These are phyloP conservation scores for Rhyzopertha dominica DNA, from an alignment of 1,140 invertebrate species.

Conservation along the genomic window DNA sequence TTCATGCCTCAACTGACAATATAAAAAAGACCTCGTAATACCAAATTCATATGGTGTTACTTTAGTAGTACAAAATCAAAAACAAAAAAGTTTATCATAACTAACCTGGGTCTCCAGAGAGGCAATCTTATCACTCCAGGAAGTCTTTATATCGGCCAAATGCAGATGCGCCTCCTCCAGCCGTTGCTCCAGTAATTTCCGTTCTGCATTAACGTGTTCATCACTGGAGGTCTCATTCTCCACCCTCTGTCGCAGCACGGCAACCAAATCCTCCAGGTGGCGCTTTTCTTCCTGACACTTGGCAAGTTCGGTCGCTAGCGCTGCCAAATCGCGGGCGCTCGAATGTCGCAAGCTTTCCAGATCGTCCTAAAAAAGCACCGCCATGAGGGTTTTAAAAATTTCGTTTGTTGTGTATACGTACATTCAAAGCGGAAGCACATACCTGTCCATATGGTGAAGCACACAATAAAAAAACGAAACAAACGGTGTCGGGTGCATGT, in stretches of 20 bases:
- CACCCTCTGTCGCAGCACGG: conserved; percentile 56
- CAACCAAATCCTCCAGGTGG: conserved; percentile 61
- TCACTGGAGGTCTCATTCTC: conserved; percentile 50
- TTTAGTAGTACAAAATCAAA: too few relatives aligned
- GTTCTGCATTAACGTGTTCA: conserved; percentile 57
- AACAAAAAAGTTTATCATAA: conserved; percentile 13
- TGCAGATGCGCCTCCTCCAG: conserved; percentile 79
- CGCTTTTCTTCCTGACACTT: conserved; percentile 59
- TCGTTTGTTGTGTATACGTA: not conserved
- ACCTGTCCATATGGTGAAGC: conserved; percentile 32
- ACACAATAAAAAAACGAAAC: conserved; percentile 25
- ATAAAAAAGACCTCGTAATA: too few relatives aligned
- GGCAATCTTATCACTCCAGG: conserved; percentile 83
- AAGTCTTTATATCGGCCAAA: conserved; percentile 80
- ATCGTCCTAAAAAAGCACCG: conserved; percentile 55
- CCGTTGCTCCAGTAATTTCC: conserved; percentile 65
- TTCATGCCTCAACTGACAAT: too few relatives aligned
- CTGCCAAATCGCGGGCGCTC: conserved; percentile 56
- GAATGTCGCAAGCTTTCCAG: conserved; percentile 60
- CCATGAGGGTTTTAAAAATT: too few relatives aligned
- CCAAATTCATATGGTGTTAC: too few relatives aligned
- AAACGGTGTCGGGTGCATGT: too few relatives aligned
- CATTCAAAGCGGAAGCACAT: conserved; percentile 29
- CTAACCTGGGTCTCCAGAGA: conserved; percentile 76
- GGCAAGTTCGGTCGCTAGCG: conserved; percentile 54